Conservation (phyloP, 2,113 vertebrate genomes). For the Petaurus breviceps region DNA sequence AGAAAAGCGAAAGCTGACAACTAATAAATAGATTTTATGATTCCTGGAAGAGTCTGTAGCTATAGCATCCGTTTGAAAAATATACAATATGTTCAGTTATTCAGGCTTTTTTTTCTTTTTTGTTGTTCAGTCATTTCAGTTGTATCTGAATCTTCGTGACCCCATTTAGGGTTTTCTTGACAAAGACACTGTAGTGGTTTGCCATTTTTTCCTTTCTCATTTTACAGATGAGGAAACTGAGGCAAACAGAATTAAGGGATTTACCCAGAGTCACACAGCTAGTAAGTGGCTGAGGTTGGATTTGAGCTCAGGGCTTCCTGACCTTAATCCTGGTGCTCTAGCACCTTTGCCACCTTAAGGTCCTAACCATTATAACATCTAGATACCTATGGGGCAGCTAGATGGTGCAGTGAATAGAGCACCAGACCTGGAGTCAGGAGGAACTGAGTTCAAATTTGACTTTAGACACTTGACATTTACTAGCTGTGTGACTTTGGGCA, state of each 20-base stretch:
- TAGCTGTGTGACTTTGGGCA: too few relatives aligned
- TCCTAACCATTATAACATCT: too few relatives aligned
- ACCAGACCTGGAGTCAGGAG: too few relatives aligned
- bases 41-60: not conserved
- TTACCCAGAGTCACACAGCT: not conserved
- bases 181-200: not conserved
- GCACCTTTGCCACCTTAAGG: not conserved
- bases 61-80: not conserved
- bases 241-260: not conserved
- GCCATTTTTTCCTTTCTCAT: not conserved
- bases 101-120: too few relatives aligned
- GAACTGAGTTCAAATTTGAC: too few relatives aligned
- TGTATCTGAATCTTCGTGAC: not conserved
- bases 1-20: not conserved
- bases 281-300: accelerated
- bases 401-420: too few relatives aligned
- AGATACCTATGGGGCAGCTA: too few relatives aligned
- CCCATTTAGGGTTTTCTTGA: not conserved
- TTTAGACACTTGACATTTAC: too few relatives aligned
- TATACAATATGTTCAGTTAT: too few relatives aligned
- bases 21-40: not conserved
- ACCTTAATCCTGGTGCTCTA: constrained; percentile 7
- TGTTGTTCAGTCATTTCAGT: not conserved
- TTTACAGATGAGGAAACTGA: not conserved
- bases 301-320: not conserved